Base-by-base conservation (phyloP, 2,888 invertebrate genomes). In the Chirona hameri region DNA sequence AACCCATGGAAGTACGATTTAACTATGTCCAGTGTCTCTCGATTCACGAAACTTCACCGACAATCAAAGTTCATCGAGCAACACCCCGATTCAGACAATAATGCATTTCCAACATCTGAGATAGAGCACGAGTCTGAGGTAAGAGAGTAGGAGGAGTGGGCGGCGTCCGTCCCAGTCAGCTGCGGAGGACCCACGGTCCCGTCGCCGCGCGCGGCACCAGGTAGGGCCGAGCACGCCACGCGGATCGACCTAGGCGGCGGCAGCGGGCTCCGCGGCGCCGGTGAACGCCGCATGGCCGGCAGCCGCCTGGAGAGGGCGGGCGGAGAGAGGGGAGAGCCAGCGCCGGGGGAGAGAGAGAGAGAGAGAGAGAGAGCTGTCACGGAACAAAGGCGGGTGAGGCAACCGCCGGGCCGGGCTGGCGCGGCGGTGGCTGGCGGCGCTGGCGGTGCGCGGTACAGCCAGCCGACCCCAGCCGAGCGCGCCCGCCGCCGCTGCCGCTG, bases 381-480 rank as follows among this genome's bases (percentile, higher is more conserved):
- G 69, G 69, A 69, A 69, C 69, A 69, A 69, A 69, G 69, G 69
- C 69, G 29, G 69, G 69, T 29, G 69, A 69, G 69, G 69, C 27
- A 69, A 69, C 69, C 69, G 69, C 29, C 69, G n/a, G 60, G 29
- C 29, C 69, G 29, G 69, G 29, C 69, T 69, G 69, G 69, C 69
- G 29, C n/a, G n/a, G 69, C 27, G 48, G 48, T 48, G 48, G 48
- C 48, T 48, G 48, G 69, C 69, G 69, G 69, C 69, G 69, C 69
- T 12, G 69, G n/a, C 27, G 29, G 69, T n/a, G n/a, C 65, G 65
- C 65, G 65, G 65, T 27, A 65, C 57, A 65, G 65, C n/a, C 15
- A 65, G 27, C 69, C 69, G 69, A 0, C 69, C 29, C 14, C 1
- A 27, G 21, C 57, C 21, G 21, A 24, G 57, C 57, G 18, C 21